Conservation (phyloP, 2,888 invertebrate species). For the Chloroclystis v-ata region DNA sequence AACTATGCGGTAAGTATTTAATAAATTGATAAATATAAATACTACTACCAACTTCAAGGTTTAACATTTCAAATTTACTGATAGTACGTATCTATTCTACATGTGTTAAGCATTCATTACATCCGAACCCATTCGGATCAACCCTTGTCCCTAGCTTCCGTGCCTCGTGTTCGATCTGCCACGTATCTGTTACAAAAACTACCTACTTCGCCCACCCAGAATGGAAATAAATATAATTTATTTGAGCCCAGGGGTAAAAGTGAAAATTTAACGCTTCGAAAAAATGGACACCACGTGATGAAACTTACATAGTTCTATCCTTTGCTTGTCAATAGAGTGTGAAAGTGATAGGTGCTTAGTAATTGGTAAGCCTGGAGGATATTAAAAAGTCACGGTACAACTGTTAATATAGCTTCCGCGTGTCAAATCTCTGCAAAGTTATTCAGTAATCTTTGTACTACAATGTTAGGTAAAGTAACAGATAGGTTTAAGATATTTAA, state of each 20-base stretch:
- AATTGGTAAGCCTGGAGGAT: conserved; percentile 48
- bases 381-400: conserved; percentile 67
- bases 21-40: too few relatives aligned
- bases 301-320: conserved; percentile 39
- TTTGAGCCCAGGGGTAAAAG: conserved; percentile 65
- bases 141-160: conserved; percentile 72
- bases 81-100: conserved; percentile 24
- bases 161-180: conserved; percentile 48
- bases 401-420: conserved; percentile 55
- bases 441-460: too few relatives aligned
- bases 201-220: conserved; percentile 65
- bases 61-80: too few relatives aligned
- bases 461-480: too few relatives aligned
- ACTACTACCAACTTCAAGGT: too few relatives aligned
- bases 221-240: conserved; percentile 73
- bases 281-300: conserved; percentile 67
- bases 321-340: conserved; percentile 39
- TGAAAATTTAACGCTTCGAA: conserved; percentile 69
- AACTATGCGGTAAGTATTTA: too few relatives aligned
- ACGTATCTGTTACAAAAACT: conserved; percentile 59
- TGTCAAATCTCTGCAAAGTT: conserved; percentile 30
- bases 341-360: conserved; percentile 44
- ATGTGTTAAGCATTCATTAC: conserved; percentile 53
- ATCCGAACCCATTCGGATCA: conserved; percentile 48
- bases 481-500: too few relatives aligned